phyloP scores from a whole-genome alignment of 2,113 vertebrate species.

The Gnathonemus longibarbis region DNA sequence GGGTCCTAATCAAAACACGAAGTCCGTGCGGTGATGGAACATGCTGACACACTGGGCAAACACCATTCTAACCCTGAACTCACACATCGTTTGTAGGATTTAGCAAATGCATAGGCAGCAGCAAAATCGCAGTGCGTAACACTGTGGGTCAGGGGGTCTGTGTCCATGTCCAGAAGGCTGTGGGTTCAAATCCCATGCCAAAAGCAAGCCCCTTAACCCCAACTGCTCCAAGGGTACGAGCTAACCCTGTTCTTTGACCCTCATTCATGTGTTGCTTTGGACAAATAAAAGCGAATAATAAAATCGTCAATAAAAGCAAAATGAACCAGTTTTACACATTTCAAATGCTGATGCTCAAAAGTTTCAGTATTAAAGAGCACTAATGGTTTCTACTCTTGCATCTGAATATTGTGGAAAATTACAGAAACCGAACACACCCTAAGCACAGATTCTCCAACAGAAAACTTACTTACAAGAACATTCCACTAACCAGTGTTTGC shows the following conservation, averaged over 20 bases:
- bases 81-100: background rate
- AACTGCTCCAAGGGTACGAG: background rate
- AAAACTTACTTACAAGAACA: background rate
- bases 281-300: background rate
- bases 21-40: background rate
- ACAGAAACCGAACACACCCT: background rate
- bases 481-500: background rate
- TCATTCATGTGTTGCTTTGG: background rate
- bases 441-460: background rate
- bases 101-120: background rate
- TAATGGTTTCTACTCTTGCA: background rate
- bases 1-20: background rate
- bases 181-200: background rate
- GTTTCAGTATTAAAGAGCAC: background rate
- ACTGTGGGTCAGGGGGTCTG: background rate
- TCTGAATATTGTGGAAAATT: background rate
- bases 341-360: background rate
- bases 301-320: background rate
- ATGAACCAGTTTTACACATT: background rate
- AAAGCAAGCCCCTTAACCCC: background rate
- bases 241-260: background rate
- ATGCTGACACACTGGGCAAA: background rate
- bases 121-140: background rate
- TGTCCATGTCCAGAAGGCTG: background rate
- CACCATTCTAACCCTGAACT: background rate